A percentile compares a stretch with the other conserved stretches of the same genome.
These are phyloP conservation scores for Orussus abietinus DNA, from an alignment of 1,140 invertebrate species.

Conservation along the genomic window DNA sequence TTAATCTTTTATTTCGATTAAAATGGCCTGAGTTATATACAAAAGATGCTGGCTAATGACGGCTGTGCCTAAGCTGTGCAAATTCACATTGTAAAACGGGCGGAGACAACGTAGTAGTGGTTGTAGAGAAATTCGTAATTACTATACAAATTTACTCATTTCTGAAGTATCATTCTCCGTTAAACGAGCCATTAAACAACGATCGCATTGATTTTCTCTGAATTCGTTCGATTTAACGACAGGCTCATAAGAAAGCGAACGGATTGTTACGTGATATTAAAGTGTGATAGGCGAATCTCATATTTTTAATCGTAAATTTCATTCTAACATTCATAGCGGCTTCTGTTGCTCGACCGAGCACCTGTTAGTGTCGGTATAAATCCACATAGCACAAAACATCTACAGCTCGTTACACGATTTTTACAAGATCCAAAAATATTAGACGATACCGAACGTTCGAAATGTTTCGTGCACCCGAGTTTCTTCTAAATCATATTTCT, in stretches of 20 bases:
- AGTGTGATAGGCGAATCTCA: background rate
- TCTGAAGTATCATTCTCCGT: background rate
- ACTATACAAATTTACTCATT: background rate
- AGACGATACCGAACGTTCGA: too few species aligned
- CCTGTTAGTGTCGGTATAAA: too few species aligned
- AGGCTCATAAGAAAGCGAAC: background rate
- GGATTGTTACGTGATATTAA: background rate
- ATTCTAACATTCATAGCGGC: too few species aligned
- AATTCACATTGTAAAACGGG: conserved; percentile 6
- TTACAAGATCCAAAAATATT: too few species aligned
- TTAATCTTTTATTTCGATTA: conserved; percentile 12
- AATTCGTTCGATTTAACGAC: background rate
- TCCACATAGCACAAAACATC: too few species aligned
- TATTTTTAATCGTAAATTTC: conserved; percentile 1
- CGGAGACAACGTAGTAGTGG: conserved; percentile 2
- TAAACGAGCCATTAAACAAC: background rate
- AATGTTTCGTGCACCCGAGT: too few species aligned
- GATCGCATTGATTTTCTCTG: background rate
- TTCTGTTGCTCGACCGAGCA: too few species aligned
- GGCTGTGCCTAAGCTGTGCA: conserved; percentile 4
- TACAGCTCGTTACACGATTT: too few species aligned
- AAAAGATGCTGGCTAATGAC: conserved; percentile 2
- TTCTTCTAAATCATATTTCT: too few species aligned
- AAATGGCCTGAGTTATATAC: conserved; percentile 4
- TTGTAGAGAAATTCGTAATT: background rate